Conservation (phyloP, 2,888 invertebrate genomes). For the Napeogenes inachia region DNA sequence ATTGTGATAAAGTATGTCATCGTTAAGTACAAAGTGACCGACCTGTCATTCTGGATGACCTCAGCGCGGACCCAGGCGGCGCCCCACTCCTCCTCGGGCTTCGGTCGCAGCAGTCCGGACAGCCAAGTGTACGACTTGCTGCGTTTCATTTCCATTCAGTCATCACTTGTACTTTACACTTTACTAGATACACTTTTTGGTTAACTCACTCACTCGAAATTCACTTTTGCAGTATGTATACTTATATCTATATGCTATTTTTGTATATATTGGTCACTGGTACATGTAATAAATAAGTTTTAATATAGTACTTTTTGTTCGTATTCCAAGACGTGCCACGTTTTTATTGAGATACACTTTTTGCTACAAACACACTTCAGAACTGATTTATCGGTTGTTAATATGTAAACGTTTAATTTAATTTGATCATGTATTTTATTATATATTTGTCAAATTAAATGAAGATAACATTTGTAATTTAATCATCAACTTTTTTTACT, state of each 20-base stretch:
- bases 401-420: background rate
- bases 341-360: background rate
- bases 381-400: constrained; percentile 6
- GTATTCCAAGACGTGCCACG: background rate
- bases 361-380: constrained; percentile 2
- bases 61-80: constrained; percentile 65
- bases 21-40: constrained; percentile 25
- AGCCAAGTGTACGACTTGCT: constrained; percentile 73
- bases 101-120: constrained; percentile 62
- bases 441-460: too few relatives aligned
- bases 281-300: background rate
- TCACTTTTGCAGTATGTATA: too few relatives aligned
- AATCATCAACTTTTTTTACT: too few relatives aligned
- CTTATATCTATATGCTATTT: too few relatives aligned
- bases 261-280: too few relatives aligned
- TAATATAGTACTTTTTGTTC: background rate
- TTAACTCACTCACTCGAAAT: background rate
- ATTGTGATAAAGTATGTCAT: too few relatives aligned
- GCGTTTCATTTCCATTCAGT: constrained; percentile 54
- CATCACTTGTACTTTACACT: constrained; percentile 17
- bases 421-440: background rate
- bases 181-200: background rate
- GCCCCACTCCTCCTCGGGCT: constrained; percentile 57
- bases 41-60: constrained; percentile 60
- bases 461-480: too few relatives aligned